Percentiles rank a stretch among this genome's conserved stretches.
These are phyloP conservation scores for Nymphicus hollandicus DNA, from an alignment of 2,113 vertebrate species.

Conservation along the genomic window DNA sequence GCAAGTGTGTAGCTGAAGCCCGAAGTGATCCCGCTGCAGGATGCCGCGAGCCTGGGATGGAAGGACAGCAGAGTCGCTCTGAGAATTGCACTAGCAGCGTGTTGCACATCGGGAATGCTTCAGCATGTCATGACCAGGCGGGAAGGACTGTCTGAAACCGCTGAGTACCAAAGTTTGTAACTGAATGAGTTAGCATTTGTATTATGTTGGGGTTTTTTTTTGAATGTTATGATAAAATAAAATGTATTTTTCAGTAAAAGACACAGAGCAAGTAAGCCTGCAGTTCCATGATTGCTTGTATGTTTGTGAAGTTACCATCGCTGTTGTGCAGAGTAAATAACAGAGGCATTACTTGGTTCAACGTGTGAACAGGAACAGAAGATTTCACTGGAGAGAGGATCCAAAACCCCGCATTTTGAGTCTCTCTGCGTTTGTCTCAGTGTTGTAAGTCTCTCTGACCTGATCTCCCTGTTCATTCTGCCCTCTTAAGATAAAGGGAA, in stretches of 20 bases:
- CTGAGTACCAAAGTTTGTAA: slow-evolving; percentile 53
- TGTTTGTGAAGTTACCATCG: not conserved
- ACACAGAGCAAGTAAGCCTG: slow-evolving; percentile 56
- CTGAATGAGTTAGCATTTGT: slow-evolving; percentile 67
- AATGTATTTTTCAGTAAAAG: slow-evolving; percentile 79
- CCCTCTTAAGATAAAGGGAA: not conserved
- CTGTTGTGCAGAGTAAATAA: not conserved
- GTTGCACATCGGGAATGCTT: not conserved
- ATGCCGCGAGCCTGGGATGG: not conserved
- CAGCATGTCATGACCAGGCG: not conserved
- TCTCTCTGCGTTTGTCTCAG: not conserved
- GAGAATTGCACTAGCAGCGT: slow-evolving; percentile 1
- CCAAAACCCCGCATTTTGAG: fast-evolving
- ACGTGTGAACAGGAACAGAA: not conserved
- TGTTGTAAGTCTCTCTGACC: not conserved
- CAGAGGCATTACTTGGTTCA: not conserved
- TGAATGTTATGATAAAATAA: slow-evolving; percentile 70
- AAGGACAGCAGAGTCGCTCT: not conserved
- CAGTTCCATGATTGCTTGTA: not conserved
- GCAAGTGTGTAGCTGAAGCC: not conserved
- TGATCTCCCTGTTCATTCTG: not conserved
- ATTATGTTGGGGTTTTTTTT: slow-evolving; percentile 48
- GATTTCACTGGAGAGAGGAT: not conserved
- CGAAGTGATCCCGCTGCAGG: not conserved
- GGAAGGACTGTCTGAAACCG: not conserved